Evolutionary conservation across 1,140 invertebrate species (phyloP), one percentile per base, ranked within the genome.

Genomic region (Drosophila lacertosa): DNA sequence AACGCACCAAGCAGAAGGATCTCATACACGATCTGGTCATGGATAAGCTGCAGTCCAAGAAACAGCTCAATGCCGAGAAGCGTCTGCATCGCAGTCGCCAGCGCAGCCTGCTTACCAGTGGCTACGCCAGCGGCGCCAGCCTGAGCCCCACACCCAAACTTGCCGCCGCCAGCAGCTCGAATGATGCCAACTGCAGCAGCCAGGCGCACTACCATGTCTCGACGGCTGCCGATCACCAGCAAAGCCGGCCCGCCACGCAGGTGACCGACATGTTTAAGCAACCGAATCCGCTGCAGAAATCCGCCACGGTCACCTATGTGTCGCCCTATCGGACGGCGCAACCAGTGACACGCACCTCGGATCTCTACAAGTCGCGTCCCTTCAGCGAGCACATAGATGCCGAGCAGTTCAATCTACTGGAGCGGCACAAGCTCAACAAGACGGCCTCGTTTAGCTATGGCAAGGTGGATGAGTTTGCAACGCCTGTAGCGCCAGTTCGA

Each of bases 11-110:
- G 89, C 94, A 95, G 78, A 95, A 95, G 77, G 94, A 94, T 89
- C 89, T 95, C 2, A 94, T 95, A 64, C 95, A 96, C 77, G 95
- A 96, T 89, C 92, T 97, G 86, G 93, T 97, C 22, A 95, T 96
- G 94, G 95, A 95, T 51, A 95, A 95, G 84, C 92, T 96, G 44
- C 93, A 94, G 68, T 93, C 94, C 10, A 94, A 95, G 68, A 95
- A 94, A 65, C 94, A 94, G 70, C 93, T 93, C 4, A 93, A 94
- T 3, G 92, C 93, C 1, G 94, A 94, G 76, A 94, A 93, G 72
- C 94, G 92, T 37, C 60, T 91, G 11, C 91, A 92, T 66, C 75
- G 91, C 42, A 91, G 89, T 60, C 89, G 90, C 2, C 91, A 91
- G 48, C 86, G 91, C 1, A 89, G 70, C 15, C 72, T 91, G 10